These are phyloP conservation scores for Hypothenemus hampei DNA, from an alignment of 1,140 invertebrate species.

Conservation along the genomic window DNA sequence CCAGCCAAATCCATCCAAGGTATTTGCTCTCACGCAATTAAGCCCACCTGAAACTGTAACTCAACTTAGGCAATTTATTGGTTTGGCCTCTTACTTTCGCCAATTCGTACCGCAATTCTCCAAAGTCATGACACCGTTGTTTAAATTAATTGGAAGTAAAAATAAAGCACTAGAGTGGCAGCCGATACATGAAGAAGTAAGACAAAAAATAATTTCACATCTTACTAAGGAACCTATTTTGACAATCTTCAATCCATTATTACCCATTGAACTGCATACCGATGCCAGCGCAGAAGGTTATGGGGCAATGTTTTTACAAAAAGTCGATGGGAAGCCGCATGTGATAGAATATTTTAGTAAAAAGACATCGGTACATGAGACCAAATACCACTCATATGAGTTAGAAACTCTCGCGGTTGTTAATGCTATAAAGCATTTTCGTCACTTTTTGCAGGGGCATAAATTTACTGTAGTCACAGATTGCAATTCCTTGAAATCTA, in stretches of 20 bases:
- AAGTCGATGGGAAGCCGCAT: not conserved
- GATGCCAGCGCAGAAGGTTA: conserved; percentile 26
- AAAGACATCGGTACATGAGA: not conserved
- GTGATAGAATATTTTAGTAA: conserved; percentile 2
- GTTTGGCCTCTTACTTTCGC: conserved; percentile 42
- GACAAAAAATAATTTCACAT: conserved; percentile 13
- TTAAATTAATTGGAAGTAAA: not conserved
- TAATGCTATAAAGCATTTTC: conserved; percentile 25
- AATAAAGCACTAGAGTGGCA: not conserved
- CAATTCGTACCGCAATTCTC: conserved; percentile 25
- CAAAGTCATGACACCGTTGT: not conserved
- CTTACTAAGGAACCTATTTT: conserved; percentile 25
- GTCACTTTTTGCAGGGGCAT: conserved; percentile 16
- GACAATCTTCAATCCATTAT: conserved; percentile 21
- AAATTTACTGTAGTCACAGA: conserved; percentile 36
- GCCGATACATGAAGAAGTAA: conserved; percentile 2
- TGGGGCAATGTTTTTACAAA: conserved; percentile 18
- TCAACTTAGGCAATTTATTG: conserved; percentile 43
- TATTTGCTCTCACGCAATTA: conserved; percentile 26
- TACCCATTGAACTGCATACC: conserved; percentile 26
- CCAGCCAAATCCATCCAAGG: conserved; percentile 29
- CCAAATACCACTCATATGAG: not conserved
- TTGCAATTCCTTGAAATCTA: conserved; percentile 41
- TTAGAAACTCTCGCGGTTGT: conserved; percentile 42
- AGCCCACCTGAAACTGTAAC: conserved; percentile 33